These are phyloP conservation scores for Leuctra nigra DNA, from an alignment of 2,888 invertebrate species.

Conservation along the genomic window DNA sequence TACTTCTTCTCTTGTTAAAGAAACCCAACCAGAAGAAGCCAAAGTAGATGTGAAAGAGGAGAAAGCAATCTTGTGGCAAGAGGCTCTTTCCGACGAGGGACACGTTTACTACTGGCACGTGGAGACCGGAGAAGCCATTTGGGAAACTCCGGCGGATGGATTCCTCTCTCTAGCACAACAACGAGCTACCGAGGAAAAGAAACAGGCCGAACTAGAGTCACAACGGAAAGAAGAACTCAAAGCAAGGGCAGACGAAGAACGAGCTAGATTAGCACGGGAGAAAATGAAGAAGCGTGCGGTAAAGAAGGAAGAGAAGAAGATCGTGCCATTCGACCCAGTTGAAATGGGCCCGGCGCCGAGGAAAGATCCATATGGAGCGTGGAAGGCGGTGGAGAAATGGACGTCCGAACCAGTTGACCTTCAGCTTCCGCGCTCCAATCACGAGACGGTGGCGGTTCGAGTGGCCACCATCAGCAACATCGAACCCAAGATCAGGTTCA, in stretches of 20 bases:
- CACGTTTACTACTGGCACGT: constrained; percentile 82
- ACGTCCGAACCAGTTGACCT: constrained; percentile 53
- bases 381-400: constrained; percentile 58
- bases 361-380: constrained; percentile 66
- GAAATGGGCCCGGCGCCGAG: constrained; percentile 54
- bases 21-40: constrained; percentile 1
- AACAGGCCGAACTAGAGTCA: constrained; percentile 43
- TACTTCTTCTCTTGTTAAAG: constrained; percentile 7
- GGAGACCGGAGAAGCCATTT: constrained; percentile 71
- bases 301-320: constrained; percentile 36
- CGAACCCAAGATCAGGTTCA: constrained; percentile 34
- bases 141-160: constrained; percentile 68
- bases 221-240: constrained; percentile 40
- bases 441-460: constrained; percentile 33
- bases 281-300: constrained; percentile 39
- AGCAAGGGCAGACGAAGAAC: constrained; percentile 40
- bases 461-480: constrained; percentile 30
- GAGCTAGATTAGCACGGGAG: constrained; percentile 32
- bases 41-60: not conserved
- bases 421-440: constrained; percentile 55
- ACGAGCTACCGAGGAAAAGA: constrained; percentile 43
- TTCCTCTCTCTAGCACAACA: constrained; percentile 61
- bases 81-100: constrained; percentile 69
- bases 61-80: constrained; percentile 67
- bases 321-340: constrained; percentile 39